Conservation (phyloP, 2,797 vertebrate genomes). For the Pelobates cultripes region DNA sequence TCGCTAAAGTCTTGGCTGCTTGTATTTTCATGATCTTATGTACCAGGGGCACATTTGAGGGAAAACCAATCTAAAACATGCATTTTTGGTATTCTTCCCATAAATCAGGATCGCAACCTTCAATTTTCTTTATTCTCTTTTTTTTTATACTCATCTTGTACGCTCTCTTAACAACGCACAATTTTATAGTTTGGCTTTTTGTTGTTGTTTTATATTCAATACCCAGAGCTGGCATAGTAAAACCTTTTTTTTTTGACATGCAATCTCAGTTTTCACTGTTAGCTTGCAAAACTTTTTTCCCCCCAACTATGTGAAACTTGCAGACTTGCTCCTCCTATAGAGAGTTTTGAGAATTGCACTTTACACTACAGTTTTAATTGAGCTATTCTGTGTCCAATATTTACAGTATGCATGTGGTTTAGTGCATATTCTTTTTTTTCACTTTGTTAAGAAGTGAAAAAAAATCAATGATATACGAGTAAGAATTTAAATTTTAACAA, state of each 20-base stretch:
- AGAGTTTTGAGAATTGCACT: slow-evolving; percentile 8
- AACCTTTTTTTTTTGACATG: slow-evolving; percentile 15
- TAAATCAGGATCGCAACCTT: slow-evolving; percentile 36
- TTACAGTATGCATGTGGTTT: too few species aligned
- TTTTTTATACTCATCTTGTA: neutral
- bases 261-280: slow-evolving; percentile 13
- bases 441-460: neutral
- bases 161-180: neutral
- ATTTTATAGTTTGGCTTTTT: neutral
- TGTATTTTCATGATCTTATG: slow-evolving; percentile 55
- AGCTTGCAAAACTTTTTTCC: slow-evolving; percentile 30
- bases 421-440: neutral
- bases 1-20: neutral
- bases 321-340: slow-evolving; percentile 61
- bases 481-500: too few species aligned
- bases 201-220: slow-evolving; percentile 11
- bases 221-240: neutral
- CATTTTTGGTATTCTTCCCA: slow-evolving; percentile 16
- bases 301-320: slow-evolving; percentile 37
- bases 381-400: too few species aligned
- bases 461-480: too few species aligned
- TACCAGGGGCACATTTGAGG: slow-evolving; percentile 61
- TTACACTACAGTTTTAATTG: neutral
- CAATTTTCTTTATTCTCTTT: neutral
- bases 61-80: slow-evolving; percentile 48